Conservation (phyloP, 1,140 invertebrate genomes). For the Aricia agestis region DNA sequence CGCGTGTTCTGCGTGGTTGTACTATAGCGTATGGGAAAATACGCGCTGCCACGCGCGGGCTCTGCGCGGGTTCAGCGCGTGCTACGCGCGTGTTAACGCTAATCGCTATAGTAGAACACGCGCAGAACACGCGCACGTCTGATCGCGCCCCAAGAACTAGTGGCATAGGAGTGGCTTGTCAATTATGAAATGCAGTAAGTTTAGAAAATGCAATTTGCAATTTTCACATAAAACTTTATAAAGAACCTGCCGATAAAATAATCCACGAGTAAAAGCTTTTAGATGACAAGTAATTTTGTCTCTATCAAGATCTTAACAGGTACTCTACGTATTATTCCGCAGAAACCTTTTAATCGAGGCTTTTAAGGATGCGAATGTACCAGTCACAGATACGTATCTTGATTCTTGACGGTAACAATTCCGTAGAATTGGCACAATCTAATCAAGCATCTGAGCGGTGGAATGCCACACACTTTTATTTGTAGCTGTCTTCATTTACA, state of each 20-base stretch:
- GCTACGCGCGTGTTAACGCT: no score
- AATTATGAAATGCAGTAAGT: no score
- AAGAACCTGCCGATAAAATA: neutral
- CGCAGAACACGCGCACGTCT: no score
- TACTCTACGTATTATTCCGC: neutral
- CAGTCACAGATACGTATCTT: constrained; percentile 23
- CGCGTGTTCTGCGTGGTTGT: no score
- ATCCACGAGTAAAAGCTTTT: constrained; percentile 13
- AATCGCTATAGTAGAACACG: no score
- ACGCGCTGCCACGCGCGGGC: no score
- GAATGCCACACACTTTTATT: constrained; percentile 28
- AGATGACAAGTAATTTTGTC: neutral
- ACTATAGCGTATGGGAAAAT: no score
- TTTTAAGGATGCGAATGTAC: constrained; percentile 11
- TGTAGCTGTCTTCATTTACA: constrained; percentile 5
- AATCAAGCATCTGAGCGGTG: constrained; percentile 34
- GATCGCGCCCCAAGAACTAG: no score
- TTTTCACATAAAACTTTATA: no score
- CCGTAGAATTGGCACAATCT: constrained; percentile 38
- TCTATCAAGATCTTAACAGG: neutral
- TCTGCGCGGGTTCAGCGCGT: no score
- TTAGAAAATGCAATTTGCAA: no score
- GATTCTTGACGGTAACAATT: constrained; percentile 25
- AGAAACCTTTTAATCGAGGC: constrained; percentile 1
- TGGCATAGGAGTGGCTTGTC: no score